Evolutionary conservation across 2,888 invertebrate genomes (phyloP), one percentile per base, ranked within the genome.

Genomic region (Zootermopsis nevadensis): DNA sequence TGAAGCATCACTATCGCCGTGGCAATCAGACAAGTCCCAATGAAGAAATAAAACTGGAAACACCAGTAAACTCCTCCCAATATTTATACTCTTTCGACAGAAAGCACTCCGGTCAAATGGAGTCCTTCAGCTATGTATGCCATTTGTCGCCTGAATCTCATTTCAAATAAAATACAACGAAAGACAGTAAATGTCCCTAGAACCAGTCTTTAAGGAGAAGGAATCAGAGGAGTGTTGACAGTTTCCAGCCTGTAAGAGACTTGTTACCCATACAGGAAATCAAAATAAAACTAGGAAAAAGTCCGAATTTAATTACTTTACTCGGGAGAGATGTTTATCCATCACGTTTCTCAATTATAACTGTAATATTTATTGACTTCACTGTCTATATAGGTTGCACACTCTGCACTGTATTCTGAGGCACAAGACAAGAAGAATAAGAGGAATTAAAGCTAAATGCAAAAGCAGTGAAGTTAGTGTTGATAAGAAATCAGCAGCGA

Each of bases 401-500:
- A 60, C 8, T 7, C 60, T 27, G n/a, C 60, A 7, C n/a, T 27
- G 8, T 10, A 27, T 69, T 69, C 4, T 10, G 2, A 1, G 10
- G 4, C 69, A 69, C 8, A 69, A 4, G 30, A 12, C 30, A 67
- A 8, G 31, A 8, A 77, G 53, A 31, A 77, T 24, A 77, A 33
- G 77, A 77, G 55, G 55, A 55, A 53, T 22, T 77, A 77, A 55
- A 55, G 55, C 22, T 38, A 55, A 53, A 77, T 77, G 77, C 77
- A 77, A 53, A n/a, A 77, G 55, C 77, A 77, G 77, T 38, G 38
- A 77, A 77, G 77, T 55, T 55, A 77, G 77, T 31, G 77, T 38
- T 77, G 31, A 53, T 48, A 55, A 55, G 55, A 55, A 77, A 77
- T 77, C 55, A 55, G 77, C 31, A 55, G 77, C 24, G 31, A 4